Conservation (phyloP, 92 coral and sea anemone genomes). For the Porites divaricata region DNA sequence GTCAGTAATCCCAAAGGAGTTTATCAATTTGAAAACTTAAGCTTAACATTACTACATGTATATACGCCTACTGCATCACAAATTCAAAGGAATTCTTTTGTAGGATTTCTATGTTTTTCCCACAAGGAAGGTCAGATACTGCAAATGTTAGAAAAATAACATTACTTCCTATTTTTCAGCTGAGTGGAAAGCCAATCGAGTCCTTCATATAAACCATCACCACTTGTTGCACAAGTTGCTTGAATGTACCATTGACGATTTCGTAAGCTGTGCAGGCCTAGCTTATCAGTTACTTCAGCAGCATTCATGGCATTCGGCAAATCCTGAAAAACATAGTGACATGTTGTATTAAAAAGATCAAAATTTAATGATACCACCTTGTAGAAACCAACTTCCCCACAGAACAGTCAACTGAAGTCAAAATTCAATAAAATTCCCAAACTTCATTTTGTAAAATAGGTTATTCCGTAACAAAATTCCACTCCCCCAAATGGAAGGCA, state of each 20-base stretch:
- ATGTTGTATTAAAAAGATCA: neutral
- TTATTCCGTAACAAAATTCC: too few species aligned
- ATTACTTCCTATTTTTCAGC: conserved; percentile 68
- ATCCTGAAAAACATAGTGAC: conserved; percentile 60
- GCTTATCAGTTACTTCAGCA: conserved; percentile 92
- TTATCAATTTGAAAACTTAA: too few species aligned
- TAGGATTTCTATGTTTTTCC: neutral
- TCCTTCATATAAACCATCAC: conserved; percentile 98
- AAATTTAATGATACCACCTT: neutral
- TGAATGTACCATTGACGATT: conserved; percentile 89
- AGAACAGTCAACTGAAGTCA: too few species aligned
- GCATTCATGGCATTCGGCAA: conserved; percentile 99
- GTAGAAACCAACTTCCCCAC: neutral
- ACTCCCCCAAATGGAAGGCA: too few species aligned
- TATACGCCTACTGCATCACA: too few species aligned
- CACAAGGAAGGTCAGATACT: neutral
- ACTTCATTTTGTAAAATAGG: too few species aligned
- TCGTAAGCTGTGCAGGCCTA: conserved; percentile 76
- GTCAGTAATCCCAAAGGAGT: too few species aligned
- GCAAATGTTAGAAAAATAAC: neutral
- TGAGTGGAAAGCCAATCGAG: conserved; percentile 87
- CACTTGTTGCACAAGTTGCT: conserved; percentile 98
- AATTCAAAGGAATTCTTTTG: too few species aligned
- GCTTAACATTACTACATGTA: too few species aligned
- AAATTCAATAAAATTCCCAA: too few species aligned